phyloP scores from a whole-genome alignment of 2,888 invertebrate species.

The Drosophila paramelanica region DNA sequence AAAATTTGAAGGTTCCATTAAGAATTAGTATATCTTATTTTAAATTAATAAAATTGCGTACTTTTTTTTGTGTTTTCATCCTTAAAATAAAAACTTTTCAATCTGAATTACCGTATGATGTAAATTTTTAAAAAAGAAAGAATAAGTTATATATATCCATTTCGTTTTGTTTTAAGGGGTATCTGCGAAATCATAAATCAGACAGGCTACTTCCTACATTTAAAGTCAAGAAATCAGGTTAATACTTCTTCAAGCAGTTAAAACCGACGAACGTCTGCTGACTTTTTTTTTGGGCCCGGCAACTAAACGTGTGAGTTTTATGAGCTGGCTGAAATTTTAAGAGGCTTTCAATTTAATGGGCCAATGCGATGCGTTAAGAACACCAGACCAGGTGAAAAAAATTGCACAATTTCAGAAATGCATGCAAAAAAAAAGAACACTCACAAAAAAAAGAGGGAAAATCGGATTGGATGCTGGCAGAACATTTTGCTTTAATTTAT shows the following conservation, averaged over 20 bases:
- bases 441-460: background rate
- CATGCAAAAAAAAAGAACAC: conserved; percentile 1
- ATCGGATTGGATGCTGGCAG: background rate
- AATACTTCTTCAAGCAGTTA: conserved; percentile 26
- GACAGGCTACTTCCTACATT: conserved; percentile 31
- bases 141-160: background rate
- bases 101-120: too few relatives aligned
- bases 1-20: too few relatives aligned
- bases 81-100: too few relatives aligned
- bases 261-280: background rate
- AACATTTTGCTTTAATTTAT: conserved; percentile 40
- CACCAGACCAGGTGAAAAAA: conserved; percentile 19
- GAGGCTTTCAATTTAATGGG: conserved; percentile 60
- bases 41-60: too few relatives aligned
- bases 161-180: background rate
- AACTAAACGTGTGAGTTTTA: conserved; percentile 67
- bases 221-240: conserved; percentile 34
- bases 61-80: too few relatives aligned
- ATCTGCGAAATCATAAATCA: background rate
- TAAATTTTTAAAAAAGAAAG: too few relatives aligned
- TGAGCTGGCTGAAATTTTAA: conserved; percentile 58
- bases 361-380: conserved; percentile 32
- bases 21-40: too few relatives aligned
- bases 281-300: background rate
- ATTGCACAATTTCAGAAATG: conserved; percentile 30